Conservation (phyloP, 2,797 vertebrate species). For the Alfaro cultratus region DNA sequence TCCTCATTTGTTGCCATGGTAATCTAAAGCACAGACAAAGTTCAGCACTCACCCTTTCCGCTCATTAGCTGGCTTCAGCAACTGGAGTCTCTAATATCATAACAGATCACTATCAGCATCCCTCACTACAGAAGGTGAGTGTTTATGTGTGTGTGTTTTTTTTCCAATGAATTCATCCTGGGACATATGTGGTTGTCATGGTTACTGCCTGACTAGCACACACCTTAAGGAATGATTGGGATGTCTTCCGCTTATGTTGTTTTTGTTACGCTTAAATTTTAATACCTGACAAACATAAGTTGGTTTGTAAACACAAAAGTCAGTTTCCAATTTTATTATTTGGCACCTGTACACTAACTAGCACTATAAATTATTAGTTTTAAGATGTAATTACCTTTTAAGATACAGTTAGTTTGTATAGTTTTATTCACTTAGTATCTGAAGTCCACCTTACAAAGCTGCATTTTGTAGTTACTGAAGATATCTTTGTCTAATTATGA, state of each 20-base stretch:
- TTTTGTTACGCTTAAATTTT: background rate
- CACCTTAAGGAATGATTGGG: background rate
- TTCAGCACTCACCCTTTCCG: conserved; percentile 81
- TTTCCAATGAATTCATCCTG: background rate
- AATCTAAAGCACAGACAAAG: conserved; percentile 88
- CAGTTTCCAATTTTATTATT: background rate
- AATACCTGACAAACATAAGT: background rate
- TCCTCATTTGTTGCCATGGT: conserved; percentile 87
- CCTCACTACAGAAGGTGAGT: conserved; percentile 59
- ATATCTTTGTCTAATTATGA: background rate
- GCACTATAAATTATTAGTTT: background rate
- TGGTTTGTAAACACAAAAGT: background rate
- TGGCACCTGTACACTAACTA: background rate
- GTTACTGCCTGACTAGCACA: background rate
- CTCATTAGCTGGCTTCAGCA: conserved; percentile 77
- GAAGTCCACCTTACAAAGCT: background rate
- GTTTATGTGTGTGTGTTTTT: background rate
- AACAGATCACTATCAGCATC: conserved; percentile 28
- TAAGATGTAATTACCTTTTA: background rate
- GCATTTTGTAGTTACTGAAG: background rate
- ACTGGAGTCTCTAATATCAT: conserved; percentile 58
- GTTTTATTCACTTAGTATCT: background rate
- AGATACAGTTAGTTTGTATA: too few species aligned
- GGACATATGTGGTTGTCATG: background rate
- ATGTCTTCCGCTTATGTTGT: background rate